Evolutionary conservation across 2,888 invertebrate species (phyloP), one percentile per base, ranked within the genome.

Genomic region (Argyresthia goedartella): DNA sequence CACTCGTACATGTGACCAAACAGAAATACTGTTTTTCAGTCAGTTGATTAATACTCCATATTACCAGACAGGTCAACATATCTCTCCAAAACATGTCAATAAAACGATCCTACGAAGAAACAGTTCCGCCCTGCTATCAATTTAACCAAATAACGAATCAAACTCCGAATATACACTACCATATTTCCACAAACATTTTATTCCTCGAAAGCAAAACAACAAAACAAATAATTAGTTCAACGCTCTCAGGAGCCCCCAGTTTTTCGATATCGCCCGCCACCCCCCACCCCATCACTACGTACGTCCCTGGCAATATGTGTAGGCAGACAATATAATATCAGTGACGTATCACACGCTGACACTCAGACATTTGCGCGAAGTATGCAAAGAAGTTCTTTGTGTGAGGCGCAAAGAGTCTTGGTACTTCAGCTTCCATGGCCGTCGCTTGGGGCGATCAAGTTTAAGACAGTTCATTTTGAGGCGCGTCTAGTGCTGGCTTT

Each of bases 321-420:
- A 82, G 73, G 80, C 76, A 78, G 70, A 78, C 80, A 75, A 80
- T 81, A 79, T 75, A 73, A 75, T 77, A 80, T 78, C 79, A 74
- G 81, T 78, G 84, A 81, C 82, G 81, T 84, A 85, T 85, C 85
- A 75, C 76, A 70, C 78, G 78, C 85, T 79, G 78, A 82, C 85
- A 84, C 82, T 79, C 77, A 67, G 62, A 65, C 72, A 63, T 69
- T 74, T 48, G 53, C 76, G 69, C 71, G 79, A 86, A 86, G 82
- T 86, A 85, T 84, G 85, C 82, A 86, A 86, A 86, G 85, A 85
- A 86, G 80, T 84, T 80, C 73, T 67, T 62, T 69, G 73, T 66
- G 52, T 48, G 51, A 52, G 66, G 66, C 62, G 69, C 64, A 62
- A 66, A 61, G 60, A 59, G 62, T 74, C 76, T 84, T 85, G 84